phyloP scores from a whole-genome alignment of 2,888 invertebrate genomes.

The Drosophila merina region DNA sequence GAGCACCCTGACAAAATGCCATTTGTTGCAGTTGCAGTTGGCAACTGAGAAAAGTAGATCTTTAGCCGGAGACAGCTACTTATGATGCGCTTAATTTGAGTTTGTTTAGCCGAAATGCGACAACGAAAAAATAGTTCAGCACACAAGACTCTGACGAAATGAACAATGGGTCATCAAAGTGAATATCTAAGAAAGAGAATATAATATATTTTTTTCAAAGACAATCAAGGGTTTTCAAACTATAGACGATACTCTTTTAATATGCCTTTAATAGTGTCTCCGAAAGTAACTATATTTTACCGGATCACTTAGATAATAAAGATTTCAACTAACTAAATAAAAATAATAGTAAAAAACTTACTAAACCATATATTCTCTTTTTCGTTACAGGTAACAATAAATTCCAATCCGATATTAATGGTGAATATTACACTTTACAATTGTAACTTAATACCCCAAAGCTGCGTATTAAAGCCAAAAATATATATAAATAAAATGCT shows the following conservation, averaged over 20 bases:
- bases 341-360: too few species aligned
- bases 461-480: constrained; percentile 22
- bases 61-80: constrained; percentile 20
- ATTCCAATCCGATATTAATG: background rate
- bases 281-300: too few species aligned
- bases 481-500: constrained; percentile 10
- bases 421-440: constrained; percentile 20
- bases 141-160: background rate
- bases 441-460: background rate
- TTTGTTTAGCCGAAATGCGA: constrained; percentile 59
- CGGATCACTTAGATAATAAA: too few species aligned
- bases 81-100: constrained; percentile 61
- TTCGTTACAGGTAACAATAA: constrained; percentile 55
- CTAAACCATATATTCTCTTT: constrained; percentile 16
- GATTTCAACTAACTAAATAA: too few species aligned
- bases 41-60: constrained; percentile 42
- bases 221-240: too few species aligned
- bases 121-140: constrained; percentile 31
- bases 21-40: constrained; percentile 57
- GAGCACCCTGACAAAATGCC: constrained; percentile 42
- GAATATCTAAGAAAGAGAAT: background rate
- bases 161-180: constrained; percentile 5
- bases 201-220: background rate
- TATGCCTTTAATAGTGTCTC: too few species aligned
- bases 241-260: too few species aligned